A percentile compares a stretch with the other conserved stretches of the same genome.
phyloP scores from a whole-genome alignment of 2,113 vertebrate species.

The Centropus unirufus region DNA sequence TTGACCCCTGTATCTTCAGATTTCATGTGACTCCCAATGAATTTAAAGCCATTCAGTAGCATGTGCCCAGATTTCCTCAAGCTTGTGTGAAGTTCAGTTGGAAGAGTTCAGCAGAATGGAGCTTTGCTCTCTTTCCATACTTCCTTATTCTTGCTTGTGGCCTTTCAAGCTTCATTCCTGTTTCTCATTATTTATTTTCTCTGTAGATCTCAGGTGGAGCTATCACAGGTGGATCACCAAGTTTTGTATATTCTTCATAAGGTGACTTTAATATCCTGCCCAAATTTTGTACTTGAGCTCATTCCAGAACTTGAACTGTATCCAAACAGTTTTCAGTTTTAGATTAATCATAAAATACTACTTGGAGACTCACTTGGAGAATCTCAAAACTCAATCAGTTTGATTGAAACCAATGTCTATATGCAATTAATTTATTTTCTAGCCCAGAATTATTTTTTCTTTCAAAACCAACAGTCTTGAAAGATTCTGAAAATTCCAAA shows the following conservation, averaged over 20 bases:
- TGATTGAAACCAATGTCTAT: background rate
- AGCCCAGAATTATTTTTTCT: background rate
- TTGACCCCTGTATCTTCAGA: background rate
- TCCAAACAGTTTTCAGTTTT: background rate
- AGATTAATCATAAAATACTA: background rate
- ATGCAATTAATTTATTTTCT: background rate
- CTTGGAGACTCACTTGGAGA: background rate
- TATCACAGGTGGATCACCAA: background rate
- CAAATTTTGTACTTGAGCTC: background rate
- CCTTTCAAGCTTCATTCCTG: background rate
- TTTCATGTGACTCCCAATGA: background rate
- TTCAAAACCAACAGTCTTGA: background rate
- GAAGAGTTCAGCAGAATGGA: background rate
- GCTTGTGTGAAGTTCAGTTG: background rate
- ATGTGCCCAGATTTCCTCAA: background rate
- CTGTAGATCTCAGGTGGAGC: background rate
- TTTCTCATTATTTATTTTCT: background rate
- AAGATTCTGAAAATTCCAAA: background rate
- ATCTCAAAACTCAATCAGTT: background rate
- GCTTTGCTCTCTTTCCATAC: background rate
- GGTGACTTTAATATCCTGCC: background rate
- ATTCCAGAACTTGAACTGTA: background rate
- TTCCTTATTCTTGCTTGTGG: background rate
- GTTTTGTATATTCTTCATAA: background rate
- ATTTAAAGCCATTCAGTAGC: background rate